These are phyloP conservation scores for Papilio gigon DNA, from an alignment of 2,888 invertebrate species.

Conservation along the genomic window DNA sequence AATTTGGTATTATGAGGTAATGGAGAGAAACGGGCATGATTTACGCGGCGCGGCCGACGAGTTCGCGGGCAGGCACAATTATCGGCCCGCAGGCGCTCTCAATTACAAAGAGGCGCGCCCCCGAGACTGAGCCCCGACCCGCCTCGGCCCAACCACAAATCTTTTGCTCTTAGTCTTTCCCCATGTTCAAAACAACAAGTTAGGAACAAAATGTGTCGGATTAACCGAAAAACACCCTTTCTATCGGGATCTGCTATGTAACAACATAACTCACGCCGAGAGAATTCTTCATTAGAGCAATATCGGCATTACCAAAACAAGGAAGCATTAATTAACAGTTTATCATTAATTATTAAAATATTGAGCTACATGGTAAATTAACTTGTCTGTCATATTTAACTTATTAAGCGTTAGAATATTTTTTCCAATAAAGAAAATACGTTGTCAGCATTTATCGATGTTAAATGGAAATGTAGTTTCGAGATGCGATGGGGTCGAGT, in stretches of 20 bases:
- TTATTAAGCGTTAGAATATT: background rate
- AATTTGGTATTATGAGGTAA: conserved; percentile 81
- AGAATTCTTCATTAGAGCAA: background rate
- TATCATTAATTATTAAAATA: background rate
- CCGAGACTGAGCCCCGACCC: conserved; percentile 73
- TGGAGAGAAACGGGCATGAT: conserved; percentile 82
- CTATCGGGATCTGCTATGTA: background rate
- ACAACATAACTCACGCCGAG: background rate
- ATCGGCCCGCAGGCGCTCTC: conserved; percentile 82
- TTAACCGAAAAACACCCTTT: conserved; percentile 18
- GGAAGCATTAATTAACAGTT: background rate
- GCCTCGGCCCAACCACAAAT: conserved; percentile 71
- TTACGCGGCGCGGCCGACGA: conserved; percentile 64
- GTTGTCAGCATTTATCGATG: conserved; percentile 60
- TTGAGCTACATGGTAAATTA: background rate
- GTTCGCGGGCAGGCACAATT: conserved; percentile 76
- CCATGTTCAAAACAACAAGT: conserved; percentile 56
- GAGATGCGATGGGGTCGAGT: conserved; percentile 73
- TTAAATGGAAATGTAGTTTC: conserved; percentile 71
- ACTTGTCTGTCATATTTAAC: background rate
- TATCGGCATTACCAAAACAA: background rate
- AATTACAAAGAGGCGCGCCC: conserved; percentile 80
- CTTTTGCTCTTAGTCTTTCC: conserved; percentile 71
- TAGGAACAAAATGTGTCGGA: conserved; percentile 32
- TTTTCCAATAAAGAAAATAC: conserved; percentile 44